Evolutionary conservation across 2,888 invertebrate species (phyloP).

Genomic region (Metopia argyrocephala): DNA sequence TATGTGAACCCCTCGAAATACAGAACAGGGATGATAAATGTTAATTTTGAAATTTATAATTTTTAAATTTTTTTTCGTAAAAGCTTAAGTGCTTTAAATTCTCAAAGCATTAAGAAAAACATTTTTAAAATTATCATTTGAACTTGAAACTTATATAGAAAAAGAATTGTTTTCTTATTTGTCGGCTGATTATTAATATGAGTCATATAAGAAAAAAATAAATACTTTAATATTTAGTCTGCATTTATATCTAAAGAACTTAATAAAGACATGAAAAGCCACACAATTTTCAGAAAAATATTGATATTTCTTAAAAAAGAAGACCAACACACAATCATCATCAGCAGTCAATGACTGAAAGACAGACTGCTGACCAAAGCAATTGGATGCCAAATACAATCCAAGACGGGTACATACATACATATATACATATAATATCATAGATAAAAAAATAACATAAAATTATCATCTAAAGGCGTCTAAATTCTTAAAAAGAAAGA

Average conservation of each 20-base stretch:
- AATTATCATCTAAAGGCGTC: conserved; percentile 38
- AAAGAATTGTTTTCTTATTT: background rate
- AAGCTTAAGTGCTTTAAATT: background rate
- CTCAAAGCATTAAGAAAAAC: background rate
- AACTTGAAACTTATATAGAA: background rate
- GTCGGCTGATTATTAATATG: background rate
- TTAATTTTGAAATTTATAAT: too few relatives aligned
- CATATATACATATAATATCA: too few relatives aligned
- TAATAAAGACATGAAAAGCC: background rate
- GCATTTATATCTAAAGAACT: background rate
- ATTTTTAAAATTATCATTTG: background rate
- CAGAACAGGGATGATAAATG: too few relatives aligned
- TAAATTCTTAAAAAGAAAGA: conserved; percentile 40
- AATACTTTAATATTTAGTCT: background rate
- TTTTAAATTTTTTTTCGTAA: background rate
- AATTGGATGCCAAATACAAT: conserved; percentile 24
- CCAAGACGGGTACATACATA: too few relatives aligned
- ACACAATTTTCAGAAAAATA: background rate
- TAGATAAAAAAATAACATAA: background rate
- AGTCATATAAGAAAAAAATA: background rate
- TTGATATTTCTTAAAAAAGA: background rate
- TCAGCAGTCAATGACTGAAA: background rate
- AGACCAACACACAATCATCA: background rate
- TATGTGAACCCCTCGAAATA: too few relatives aligned
- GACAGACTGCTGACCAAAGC: background rate